Conservation (phyloP, 1,140 invertebrate genomes). For the Camponotus vicinus region DNA sequence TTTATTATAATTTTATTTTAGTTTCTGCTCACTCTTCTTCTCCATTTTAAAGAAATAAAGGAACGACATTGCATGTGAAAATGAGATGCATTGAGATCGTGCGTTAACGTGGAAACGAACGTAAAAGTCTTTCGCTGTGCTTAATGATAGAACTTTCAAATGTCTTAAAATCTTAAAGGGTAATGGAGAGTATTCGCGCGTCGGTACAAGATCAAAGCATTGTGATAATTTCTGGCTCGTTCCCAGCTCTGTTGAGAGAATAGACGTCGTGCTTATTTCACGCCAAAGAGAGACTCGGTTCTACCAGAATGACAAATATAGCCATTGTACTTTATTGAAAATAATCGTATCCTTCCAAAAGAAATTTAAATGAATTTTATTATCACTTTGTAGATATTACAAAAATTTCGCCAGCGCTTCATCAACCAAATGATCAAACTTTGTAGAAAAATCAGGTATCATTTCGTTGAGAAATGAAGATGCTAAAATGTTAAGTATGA, state of each 20-base stretch:
- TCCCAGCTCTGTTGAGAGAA: slow-evolving; percentile 7
- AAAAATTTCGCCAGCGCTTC: background rate
- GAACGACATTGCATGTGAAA: background rate
- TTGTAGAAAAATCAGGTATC: background rate
- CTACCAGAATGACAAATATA: slow-evolving; percentile 18
- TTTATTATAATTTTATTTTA: no score
- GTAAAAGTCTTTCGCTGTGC: background rate
- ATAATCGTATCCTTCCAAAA: background rate
- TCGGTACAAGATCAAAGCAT: slow-evolving; percentile 36
- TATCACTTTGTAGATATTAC: background rate
- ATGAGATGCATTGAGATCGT: slow-evolving; percentile 5
- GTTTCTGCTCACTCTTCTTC: background rate
- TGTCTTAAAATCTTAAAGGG: slow-evolving; percentile 31
- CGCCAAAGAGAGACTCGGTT: background rate
- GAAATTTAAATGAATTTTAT: slow-evolving; percentile 3
- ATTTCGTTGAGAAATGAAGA: slow-evolving; percentile 22
- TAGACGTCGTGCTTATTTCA: slow-evolving; percentile 30
- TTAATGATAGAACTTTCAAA: slow-evolving; percentile 44
- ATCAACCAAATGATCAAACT: slow-evolving; percentile 3
- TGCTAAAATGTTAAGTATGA: background rate
- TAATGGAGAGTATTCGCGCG: slow-evolving; percentile 25
- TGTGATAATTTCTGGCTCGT: slow-evolving; percentile 42
- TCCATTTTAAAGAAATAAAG: background rate
- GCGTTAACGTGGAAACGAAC: slow-evolving; percentile 26
- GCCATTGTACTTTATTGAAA: background rate